phyloP scores from a whole-genome alignment of 2,888 invertebrate genomes.

The Erebia ligea region DNA sequence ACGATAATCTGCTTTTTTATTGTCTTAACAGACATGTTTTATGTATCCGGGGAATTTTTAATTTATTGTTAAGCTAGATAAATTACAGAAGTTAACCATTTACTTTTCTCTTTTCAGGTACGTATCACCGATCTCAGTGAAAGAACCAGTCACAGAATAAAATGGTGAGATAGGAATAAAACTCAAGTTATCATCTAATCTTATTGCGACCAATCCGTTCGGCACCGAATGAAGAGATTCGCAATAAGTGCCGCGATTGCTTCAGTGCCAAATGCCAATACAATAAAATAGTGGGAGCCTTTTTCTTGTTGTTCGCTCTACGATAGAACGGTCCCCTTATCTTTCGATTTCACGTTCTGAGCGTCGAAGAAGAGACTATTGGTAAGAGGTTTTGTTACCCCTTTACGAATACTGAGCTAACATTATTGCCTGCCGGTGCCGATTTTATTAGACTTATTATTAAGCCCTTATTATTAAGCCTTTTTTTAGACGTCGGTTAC shows the following conservation, averaged over 20 bases:
- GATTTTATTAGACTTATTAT: not conserved
- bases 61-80: not conserved
- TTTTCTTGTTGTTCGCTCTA: conserved; percentile 27
- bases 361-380: conserved; percentile 8
- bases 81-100: not conserved
- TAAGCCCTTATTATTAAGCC: no score
- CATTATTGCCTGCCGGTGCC: conserved; percentile 2
- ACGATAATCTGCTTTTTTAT: no score
- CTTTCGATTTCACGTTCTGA: conserved; percentile 16
- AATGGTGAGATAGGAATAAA: conserved; percentile 17
- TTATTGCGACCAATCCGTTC: conserved; percentile 55
- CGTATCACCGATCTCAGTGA: not conserved
- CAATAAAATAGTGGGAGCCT: conserved; percentile 75
- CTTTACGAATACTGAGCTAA: not conserved
- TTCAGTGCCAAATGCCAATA: conserved; percentile 76
- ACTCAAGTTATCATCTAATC: conserved; percentile 38
- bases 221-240: conserved; percentile 46
- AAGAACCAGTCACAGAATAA: not conserved
- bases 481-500: no score
- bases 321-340: conserved; percentile 13
- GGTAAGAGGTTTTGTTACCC: not conserved
- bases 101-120: conserved; percentile 17
- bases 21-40: no score
- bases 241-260: conserved; percentile 73
- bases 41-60: no score